phyloP scores from a whole-genome alignment of 2,113 vertebrate genomes.

The Monopterus albus region DNA sequence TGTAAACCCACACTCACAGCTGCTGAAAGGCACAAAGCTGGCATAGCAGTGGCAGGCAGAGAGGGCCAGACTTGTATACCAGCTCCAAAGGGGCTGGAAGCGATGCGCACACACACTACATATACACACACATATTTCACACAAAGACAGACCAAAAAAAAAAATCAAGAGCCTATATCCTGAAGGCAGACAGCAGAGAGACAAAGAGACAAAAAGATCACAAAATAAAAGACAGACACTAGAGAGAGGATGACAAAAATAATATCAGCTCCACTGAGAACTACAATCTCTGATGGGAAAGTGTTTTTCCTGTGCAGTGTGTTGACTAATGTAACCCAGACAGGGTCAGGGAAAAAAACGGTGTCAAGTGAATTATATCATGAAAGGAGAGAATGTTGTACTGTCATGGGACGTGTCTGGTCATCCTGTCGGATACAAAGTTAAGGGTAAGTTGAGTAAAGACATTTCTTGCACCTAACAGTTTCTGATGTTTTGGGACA shows the following conservation, averaged over 20 bases:
- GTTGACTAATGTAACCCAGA: constrained; percentile 40
- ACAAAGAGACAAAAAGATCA: constrained; percentile 45
- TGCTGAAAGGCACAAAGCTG: constrained; percentile 71
- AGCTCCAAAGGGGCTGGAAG: constrained; percentile 55
- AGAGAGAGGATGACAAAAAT: constrained; percentile 58
- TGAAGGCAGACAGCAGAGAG: constrained; percentile 48
- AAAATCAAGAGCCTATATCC: constrained; percentile 41
- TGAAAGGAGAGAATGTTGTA: constrained; percentile 45
- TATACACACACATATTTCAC: constrained; percentile 20
- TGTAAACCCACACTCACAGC: constrained; percentile 41
- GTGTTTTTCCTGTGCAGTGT: constrained; percentile 27
- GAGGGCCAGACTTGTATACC: constrained; percentile 62
- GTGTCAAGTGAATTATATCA: constrained; percentile 45
- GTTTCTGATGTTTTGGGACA: constrained; percentile 6
- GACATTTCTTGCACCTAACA: constrained; percentile 7
- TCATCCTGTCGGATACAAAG: constrained; percentile 23
- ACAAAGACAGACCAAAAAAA: constrained; percentile 34
- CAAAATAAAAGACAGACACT: constrained; percentile 56
- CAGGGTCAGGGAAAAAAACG: constrained; percentile 40
- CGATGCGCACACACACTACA: constrained; percentile 29
- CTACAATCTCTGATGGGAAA: constrained; percentile 26
- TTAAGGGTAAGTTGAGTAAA: constrained; percentile 19
- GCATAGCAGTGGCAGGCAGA: constrained; percentile 66
- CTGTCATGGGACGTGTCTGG: constrained; percentile 30
- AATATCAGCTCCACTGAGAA: constrained; percentile 35